Percentiles rank a stretch among this genome's conserved stretches.
These are phyloP conservation scores for Melanotaenia maccullochi DNA, from an alignment of 2,797 vertebrate genomes.

Conservation along the genomic window DNA sequence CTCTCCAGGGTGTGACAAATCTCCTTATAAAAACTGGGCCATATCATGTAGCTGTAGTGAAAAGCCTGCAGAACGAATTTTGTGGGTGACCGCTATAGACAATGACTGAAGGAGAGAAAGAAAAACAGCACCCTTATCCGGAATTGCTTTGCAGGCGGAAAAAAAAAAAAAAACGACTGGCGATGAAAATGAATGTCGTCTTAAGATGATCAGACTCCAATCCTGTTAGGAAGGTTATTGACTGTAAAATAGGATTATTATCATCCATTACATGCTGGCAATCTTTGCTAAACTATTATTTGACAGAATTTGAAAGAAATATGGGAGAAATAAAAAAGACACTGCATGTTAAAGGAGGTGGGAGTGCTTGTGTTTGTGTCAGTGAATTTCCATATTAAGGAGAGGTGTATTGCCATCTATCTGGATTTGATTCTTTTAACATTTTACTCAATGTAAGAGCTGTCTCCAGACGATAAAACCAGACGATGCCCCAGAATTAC, in stretches of 20 bases:
- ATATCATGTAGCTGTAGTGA: slow-evolving; percentile 28
- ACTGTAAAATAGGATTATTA: slow-evolving; percentile 19
- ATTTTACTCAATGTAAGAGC: background rate
- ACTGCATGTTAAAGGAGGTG: slow-evolving; percentile 19
- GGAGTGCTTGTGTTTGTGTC: slow-evolving; percentile 36
- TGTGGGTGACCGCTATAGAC: slow-evolving; percentile 50
- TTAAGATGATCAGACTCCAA: slow-evolving; percentile 26
- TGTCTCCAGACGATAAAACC: background rate
- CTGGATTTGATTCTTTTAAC: slow-evolving; percentile 3
- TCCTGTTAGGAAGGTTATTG: slow-evolving; percentile 40
- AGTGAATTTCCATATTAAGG: slow-evolving; percentile 10
- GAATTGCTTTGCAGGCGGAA: slow-evolving; percentile 55
- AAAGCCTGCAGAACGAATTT: slow-evolving; percentile 35
- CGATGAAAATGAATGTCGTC: slow-evolving; percentile 48
- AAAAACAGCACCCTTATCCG: slow-evolving; percentile 35
- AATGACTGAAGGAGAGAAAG: slow-evolving; percentile 29
- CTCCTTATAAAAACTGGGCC: slow-evolving; percentile 51
- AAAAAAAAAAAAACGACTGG: slow-evolving; percentile 59
- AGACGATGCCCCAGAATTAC: background rate
- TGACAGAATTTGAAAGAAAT: slow-evolving; percentile 12
- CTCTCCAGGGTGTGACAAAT: slow-evolving; percentile 60
- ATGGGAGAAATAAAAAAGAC: slow-evolving; percentile 20
- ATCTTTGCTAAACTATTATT: background rate
- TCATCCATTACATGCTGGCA: background rate
- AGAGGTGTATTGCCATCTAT: slow-evolving; percentile 5